Base-by-base conservation (phyloP, 2,797 vertebrate genomes). In the Gouania willdenowi region DNA sequence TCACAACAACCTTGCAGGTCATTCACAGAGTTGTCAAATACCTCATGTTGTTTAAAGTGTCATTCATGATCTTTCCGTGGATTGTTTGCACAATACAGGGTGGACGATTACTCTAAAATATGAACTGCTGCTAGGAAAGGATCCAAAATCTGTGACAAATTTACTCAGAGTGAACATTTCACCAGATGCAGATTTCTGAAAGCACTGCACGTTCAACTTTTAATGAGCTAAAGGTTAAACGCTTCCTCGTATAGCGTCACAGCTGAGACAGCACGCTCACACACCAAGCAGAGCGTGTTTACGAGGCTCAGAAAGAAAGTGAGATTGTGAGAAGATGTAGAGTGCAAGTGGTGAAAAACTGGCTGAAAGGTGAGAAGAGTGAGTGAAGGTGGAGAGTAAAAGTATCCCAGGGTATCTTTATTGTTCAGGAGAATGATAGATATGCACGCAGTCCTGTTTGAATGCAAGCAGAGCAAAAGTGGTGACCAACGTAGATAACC, bases 221-320 rank as follows among this genome's bases (percentile, higher is more conserved):
- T 42, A 55, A 43, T n/a, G 23, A 39, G 32, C 50, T 8, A 17
- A 61, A 66, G 66, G 64, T 76, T 67, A 74, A 75, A 77, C 4
- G 46, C 59, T 65, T 66, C 65, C 42, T 68, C 28, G 18, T 56
- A 57, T 57, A 63, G 66, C 59, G 45, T 43, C 56, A 60, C 69
- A 69, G 49, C 58, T 69, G 74, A 13, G 1, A 26, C 18, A 12
- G 21, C 23, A 37, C 2, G 3, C 41, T 38, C 14, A 18, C 8
- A 21, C 34, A 46, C 15, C 22, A 29, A 43, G 39, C 26, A 32
- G 10, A 43, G 24, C 17, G 20, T 18, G 31, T 35, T 39, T 9
- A 29, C 7, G 9, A 3, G 5, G 16, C 6, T 6, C 26, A 27
- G 20, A 39, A 6, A 16, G 12, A 19, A 14, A 43, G 19, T 2